Base-by-base conservation (phyloP, 2,888 invertebrate genomes). In the Bugula neritina region DNA sequence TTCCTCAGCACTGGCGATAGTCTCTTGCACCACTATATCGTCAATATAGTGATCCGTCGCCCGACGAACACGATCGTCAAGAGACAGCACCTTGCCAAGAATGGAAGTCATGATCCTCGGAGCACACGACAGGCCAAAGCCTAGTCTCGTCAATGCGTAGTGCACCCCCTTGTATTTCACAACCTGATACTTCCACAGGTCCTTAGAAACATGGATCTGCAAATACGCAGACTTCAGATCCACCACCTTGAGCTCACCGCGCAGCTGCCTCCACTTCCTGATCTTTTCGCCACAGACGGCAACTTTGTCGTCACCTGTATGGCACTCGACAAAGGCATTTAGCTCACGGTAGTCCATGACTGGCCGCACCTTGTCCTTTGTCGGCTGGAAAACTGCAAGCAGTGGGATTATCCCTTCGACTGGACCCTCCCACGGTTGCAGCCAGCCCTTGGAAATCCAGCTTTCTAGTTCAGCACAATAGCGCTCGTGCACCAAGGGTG, bases 151-250 rank as follows among this genome's bases (percentile, higher is more conserved):
- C 23, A 57, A 25, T 5, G 57, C 57, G 25, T 57, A 57, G 57
- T 57, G 57, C 25, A 5, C 57, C 21, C 57, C 57, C 3, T 57
- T 57, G 25, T 57, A 57, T n/a, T n/a, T 57, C 57, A 13, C 57
- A 57, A 57, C 57, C 57, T 57, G 57, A 57, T 57, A 57, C 57
- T 57, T 57, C 57, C 25, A 57, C 57, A 57, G 57, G 57, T 57
- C 57, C 57, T 57, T 25, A 5, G 57, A 57, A 57, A 57, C 25
- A 25, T 57, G 57, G 13, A 57, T n/a, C 23, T 57, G 57, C 57
- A 57, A 25, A 57, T 57, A 57, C 25, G 57, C 57, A 5, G 57
- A 57, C 57, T 57, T 57, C 13, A 57, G 57, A n/a, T 57, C 5
- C 57, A 23, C 10, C 25, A 25, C 23, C 17, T 17, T 5, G 17